These are phyloP conservation scores for Charaxes varanes DNA, from an alignment of 1,140 invertebrate species.

Conservation along the genomic window DNA sequence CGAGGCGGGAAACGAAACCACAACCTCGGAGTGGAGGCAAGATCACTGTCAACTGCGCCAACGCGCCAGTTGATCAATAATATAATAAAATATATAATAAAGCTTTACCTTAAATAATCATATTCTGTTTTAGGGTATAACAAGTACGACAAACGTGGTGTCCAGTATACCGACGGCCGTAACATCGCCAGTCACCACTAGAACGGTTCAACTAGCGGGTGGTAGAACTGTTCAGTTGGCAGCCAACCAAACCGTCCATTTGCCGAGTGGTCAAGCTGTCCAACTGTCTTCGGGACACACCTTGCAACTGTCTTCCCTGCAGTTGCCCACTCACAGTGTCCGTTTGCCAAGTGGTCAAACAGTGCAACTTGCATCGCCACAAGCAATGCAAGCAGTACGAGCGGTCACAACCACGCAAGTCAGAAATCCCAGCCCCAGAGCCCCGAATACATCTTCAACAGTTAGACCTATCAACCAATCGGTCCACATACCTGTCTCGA, in stretches of 20 bases:
- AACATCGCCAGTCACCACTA: constrained; percentile 31
- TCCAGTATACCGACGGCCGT: constrained; percentile 39
- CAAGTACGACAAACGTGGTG: constrained; percentile 34
- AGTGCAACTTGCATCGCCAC: constrained; percentile 46
- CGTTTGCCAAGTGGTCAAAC: constrained; percentile 55
- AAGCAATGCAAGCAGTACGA: constrained; percentile 34
- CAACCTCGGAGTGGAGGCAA: no score
- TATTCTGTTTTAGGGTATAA: constrained; percentile 34
- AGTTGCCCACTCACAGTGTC: constrained; percentile 47
- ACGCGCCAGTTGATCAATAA: no score
- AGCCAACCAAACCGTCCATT: constrained; percentile 43
- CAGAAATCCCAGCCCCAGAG: constrained; percentile 29
- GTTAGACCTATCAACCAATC: constrained; percentile 31
- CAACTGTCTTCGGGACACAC: constrained; percentile 42
- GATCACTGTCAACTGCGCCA: no score
- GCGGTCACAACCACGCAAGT: constrained; percentile 28
- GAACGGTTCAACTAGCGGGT: constrained; percentile 49
- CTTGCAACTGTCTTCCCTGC: constrained; percentile 46
- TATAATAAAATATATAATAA: no score
- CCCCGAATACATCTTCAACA: constrained; percentile 22
- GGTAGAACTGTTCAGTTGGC: constrained; percentile 46
- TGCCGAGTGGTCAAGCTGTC: constrained; percentile 45
- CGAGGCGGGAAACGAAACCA: no score
- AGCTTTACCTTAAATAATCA: not conserved
- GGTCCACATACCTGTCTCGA: constrained; percentile 50